Percentiles rank a stretch among this genome's conserved stretches.
These are phyloP conservation scores for Drosophila varians DNA, from an alignment of 1,140 invertebrate species.

Conservation along the genomic window DNA sequence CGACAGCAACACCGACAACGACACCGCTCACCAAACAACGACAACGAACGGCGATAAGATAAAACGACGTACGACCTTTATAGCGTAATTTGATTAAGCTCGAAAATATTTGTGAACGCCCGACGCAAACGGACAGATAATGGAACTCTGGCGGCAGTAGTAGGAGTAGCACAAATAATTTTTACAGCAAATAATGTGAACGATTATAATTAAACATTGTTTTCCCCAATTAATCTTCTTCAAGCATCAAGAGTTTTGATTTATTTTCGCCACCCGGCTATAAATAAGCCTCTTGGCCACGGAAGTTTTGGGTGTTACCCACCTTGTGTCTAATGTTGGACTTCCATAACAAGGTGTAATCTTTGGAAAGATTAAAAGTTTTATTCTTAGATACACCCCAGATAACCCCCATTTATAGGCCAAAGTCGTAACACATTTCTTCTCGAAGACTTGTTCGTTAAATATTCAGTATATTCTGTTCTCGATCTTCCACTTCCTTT, in stretches of 20 bases:
- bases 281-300: too few species aligned
- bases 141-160: conserved; percentile 24
- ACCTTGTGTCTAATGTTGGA: neutral
- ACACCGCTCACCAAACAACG: neutral
- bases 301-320: too few species aligned
- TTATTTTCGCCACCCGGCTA: too few species aligned
- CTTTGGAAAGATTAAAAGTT: neutral
- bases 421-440: neutral
- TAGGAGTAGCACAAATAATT: conserved; percentile 30
- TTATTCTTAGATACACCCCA: neutral
- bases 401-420: too few species aligned
- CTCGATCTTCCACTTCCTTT: neutral
- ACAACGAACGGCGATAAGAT: conserved; percentile 58
- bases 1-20: conserved; percentile 7
- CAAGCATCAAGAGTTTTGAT: conserved; percentile 17
- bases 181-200: conserved; percentile 40
- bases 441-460: neutral
- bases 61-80: conserved; percentile 74
- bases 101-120: conserved; percentile 71
- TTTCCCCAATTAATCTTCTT: conserved; percentile 14
- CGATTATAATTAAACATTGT: conserved; percentile 47
- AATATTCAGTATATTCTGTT: too few species aligned
- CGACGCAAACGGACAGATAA: too few species aligned
- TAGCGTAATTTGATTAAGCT: conserved; percentile 82
- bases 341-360: neutral